phyloP scores from a whole-genome alignment of 2,113 vertebrate genomes.

The Erythrolamprus reginae region DNA sequence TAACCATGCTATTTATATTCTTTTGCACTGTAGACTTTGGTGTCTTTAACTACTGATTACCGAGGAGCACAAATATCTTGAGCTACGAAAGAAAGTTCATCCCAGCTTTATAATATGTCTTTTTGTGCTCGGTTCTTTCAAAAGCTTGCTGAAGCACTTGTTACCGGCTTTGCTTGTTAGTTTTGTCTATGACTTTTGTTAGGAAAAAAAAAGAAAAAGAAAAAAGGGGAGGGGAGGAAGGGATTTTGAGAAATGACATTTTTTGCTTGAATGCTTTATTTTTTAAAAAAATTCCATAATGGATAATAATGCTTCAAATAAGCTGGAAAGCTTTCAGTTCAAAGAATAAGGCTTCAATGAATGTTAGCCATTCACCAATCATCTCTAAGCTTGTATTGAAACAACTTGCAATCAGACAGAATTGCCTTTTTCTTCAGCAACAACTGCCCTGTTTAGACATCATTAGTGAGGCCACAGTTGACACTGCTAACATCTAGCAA shows the following conservation, averaged over 20 bases:
- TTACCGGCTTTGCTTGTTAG: background rate
- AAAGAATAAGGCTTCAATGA: background rate
- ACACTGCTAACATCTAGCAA: background rate
- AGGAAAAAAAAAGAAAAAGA: background rate
- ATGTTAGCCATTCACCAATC: background rate
- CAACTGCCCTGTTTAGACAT: background rate
- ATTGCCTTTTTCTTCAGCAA: background rate
- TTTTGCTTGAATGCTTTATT: constrained; percentile 1
- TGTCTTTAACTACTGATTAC: background rate
- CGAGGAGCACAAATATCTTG: background rate
- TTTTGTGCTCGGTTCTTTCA: background rate
- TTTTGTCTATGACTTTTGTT: background rate
- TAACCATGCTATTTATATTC: background rate
- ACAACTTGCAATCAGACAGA: background rate
- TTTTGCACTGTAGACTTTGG: background rate
- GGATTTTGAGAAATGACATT: constrained; percentile 11
- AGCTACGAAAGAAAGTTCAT: constrained; percentile 5
- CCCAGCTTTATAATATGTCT: background rate
- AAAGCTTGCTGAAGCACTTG: background rate
- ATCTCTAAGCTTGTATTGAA: background rate
- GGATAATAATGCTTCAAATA: background rate
- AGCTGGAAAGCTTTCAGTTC: background rate
- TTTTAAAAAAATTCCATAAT: fast-evolving
- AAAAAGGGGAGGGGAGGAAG: background rate
- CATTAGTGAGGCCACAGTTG: background rate